Conservation (phyloP, 2,113 vertebrate genomes). For the Sterrhoptilus dennistouni region DNA sequence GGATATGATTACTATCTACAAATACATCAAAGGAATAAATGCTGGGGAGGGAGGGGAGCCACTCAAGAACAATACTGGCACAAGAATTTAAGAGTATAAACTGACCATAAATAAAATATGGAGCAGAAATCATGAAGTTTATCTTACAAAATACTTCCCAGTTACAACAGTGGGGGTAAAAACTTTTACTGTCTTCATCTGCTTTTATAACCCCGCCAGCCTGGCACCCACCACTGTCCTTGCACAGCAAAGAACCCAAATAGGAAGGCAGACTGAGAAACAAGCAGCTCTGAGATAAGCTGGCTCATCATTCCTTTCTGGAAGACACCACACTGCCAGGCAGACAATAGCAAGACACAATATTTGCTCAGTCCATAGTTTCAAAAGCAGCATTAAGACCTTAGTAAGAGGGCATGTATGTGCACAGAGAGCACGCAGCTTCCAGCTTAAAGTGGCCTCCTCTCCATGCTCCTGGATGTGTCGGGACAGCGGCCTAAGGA, state of each 20-base stretch:
- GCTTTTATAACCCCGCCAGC: not conserved
- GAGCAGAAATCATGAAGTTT: slow-evolving; percentile 18
- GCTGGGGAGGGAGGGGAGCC: slow-evolving; percentile 7
- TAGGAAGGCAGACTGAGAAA: not conserved
- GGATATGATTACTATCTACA: not conserved
- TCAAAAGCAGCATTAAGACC: not conserved
- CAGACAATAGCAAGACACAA: not conserved
- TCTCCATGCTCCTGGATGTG: fast-evolving
- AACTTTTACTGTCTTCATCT: not conserved
- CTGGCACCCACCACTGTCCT: not conserved
- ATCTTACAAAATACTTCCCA: slow-evolving; percentile 4
- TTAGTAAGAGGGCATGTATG: fast-evolving
- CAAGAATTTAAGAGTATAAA: not conserved
- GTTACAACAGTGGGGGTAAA: not conserved
- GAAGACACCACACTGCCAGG: not conserved
- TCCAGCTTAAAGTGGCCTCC: not conserved
- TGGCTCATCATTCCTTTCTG: not conserved
- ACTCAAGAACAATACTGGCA: slow-evolving; percentile 58
- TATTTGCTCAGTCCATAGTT: not conserved
- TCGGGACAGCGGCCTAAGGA: fast-evolving
- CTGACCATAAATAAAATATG: slow-evolving; percentile 6
- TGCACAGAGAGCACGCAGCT: not conserved
- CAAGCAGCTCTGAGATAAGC: not conserved
- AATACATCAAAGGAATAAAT: slow-evolving; percentile 44
- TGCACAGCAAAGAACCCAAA: not conserved